A percentile compares a stretch with the other conserved stretches of the same genome.
These are phyloP conservation scores for Passerina amoena DNA, from an alignment of 2,113 vertebrate genomes.

Conservation along the genomic window DNA sequence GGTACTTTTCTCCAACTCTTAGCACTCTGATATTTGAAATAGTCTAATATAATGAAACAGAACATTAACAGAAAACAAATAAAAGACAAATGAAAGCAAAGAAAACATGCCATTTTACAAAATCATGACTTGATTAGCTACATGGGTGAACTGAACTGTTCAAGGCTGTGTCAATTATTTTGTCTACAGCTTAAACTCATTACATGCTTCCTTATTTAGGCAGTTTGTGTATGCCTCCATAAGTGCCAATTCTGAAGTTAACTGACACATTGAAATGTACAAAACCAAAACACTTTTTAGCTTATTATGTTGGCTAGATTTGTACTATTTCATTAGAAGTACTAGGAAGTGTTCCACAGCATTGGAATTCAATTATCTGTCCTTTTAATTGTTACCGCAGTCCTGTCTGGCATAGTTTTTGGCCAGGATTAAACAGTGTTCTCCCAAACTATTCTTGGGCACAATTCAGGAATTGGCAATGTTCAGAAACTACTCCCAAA, in stretches of 20 bases:
- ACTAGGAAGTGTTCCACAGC: background rate
- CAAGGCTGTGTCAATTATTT: background rate
- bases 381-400: background rate
- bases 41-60: background rate
- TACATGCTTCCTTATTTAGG: background rate
- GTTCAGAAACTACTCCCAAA: background rate
- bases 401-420: background rate
- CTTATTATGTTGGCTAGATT: background rate
- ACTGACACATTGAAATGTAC: background rate
- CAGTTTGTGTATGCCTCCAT: fast-evolving
- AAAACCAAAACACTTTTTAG: background rate
- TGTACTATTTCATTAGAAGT: background rate
- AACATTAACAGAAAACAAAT: background rate
- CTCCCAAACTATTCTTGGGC: background rate
- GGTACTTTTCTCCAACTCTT: background rate
- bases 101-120: background rate
- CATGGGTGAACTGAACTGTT: background rate
- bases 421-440: background rate
- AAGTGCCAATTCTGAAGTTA: background rate
- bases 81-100: background rate
- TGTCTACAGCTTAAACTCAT: background rate
- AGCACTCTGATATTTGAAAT: background rate
- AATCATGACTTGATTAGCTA: background rate
- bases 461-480: background rate
- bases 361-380: conserved; percentile 2